Percentiles rank a stretch among this genome's conserved stretches.
phyloP scores from a whole-genome alignment of 2,113 vertebrate genomes.

The Donacobius atricapilla region DNA sequence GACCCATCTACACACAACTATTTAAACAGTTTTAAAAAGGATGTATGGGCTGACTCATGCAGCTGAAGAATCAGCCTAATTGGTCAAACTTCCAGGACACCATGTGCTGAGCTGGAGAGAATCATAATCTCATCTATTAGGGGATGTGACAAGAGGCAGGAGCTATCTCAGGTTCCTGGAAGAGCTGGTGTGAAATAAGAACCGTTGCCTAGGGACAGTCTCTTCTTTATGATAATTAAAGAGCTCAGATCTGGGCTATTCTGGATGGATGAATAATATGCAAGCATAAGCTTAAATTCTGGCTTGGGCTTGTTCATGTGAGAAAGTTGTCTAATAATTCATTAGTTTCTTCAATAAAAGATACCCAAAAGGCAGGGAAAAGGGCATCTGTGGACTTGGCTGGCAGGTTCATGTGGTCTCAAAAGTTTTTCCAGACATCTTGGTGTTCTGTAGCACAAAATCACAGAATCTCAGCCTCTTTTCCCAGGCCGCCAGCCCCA shows the following conservation, averaged over 20 bases:
- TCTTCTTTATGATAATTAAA: slow-evolving; percentile 55
- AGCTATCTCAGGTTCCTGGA: slow-evolving; percentile 55
- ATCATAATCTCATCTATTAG: slow-evolving; percentile 59
- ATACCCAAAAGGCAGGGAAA: neutral
- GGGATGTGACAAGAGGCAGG: slow-evolving; percentile 56
- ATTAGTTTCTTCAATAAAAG: slow-evolving; percentile 50
- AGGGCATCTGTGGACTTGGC: neutral
- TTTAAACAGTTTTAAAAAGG: slow-evolving; percentile 30
- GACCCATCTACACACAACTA: slow-evolving; percentile 24
- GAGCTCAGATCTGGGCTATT: slow-evolving; percentile 43
- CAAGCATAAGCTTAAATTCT: slow-evolving; percentile 46
- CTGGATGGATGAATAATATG: slow-evolving; percentile 41
- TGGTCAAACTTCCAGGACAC: slow-evolving; percentile 62
- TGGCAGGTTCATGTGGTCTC: neutral
- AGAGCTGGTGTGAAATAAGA: slow-evolving; percentile 55
- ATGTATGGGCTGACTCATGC: slow-evolving; percentile 54
- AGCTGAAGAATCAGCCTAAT: slow-evolving; percentile 52
- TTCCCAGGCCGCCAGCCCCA: neutral
- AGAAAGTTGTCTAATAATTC: slow-evolving; percentile 47
- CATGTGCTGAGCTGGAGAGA: slow-evolving; percentile 52
- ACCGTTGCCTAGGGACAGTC: slow-evolving; percentile 50
- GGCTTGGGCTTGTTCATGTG: neutral
- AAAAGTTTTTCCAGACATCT: neutral
- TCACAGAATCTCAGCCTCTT: neutral
- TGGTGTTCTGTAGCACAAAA: neutral